Percentiles rank a stretch among this genome's conserved stretches.
These are phyloP conservation scores for Aleiodes sp. DNA, from an alignment of 1,140 invertebrate genomes.

Conservation along the genomic window DNA sequence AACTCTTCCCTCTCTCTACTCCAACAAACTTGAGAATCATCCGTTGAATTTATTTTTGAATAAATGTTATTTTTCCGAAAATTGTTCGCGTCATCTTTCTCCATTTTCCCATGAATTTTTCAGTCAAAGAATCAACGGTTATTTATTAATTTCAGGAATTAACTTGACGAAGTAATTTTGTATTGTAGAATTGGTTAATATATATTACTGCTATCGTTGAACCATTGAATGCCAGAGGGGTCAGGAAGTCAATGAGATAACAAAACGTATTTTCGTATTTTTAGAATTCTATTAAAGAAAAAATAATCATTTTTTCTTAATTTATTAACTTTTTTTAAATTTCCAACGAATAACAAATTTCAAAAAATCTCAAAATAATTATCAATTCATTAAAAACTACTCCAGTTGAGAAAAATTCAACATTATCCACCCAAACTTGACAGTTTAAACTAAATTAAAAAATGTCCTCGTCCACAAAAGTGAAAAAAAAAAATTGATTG, in stretches of 20 bases:
- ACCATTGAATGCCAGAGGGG: conserved; percentile 34
- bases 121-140: no score
- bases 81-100: no score
- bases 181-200: background rate
- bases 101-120: no score
- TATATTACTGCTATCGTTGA: conserved; percentile 39
- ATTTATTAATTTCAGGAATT: background rate
- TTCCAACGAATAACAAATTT: background rate
- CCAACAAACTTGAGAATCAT: conserved; percentile 27
- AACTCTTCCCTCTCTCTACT: conserved; percentile 43
- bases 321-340: background rate
- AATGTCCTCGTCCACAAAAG: no score
- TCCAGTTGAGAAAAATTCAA: no score
- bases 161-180: background rate
- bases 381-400: no score
- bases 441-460: no score
- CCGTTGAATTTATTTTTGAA: conserved; percentile 45
- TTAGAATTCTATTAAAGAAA: background rate
- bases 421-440: no score
- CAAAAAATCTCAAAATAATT: no score
- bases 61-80: background rate
- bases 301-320: background rate
- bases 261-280: conserved; percentile 28
- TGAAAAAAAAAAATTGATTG: no score
- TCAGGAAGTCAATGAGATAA: conserved; percentile 51